A percentile compares a stretch with the other conserved stretches of the same genome.
Evolutionary conservation across 2,888 invertebrate genomes (phyloP).

Genomic region (Tetropium fuscum): DNA sequence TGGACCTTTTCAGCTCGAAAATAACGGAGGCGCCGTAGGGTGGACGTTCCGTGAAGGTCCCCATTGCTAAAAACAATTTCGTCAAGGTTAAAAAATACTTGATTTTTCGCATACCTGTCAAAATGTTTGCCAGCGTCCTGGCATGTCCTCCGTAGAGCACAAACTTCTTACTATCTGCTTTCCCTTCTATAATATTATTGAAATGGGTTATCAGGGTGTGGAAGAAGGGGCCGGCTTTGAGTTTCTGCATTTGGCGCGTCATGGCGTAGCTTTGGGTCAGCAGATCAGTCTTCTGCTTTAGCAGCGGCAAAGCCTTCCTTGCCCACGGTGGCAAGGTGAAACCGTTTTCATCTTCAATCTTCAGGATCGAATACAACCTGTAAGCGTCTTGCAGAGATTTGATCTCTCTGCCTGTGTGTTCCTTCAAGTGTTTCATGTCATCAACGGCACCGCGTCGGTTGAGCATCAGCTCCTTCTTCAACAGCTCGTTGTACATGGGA

Average conservation of each 20-base stretch:
- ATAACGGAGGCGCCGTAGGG: no score
- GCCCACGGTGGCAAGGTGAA: not conserved
- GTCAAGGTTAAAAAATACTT: no score
- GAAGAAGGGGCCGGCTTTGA: not conserved
- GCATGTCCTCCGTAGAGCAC: not conserved
- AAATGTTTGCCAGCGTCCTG: not conserved
- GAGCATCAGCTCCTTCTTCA: not conserved
- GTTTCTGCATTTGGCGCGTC: not conserved
- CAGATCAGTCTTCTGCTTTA: not conserved
- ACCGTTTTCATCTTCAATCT: not conserved
- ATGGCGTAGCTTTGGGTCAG: not conserved
- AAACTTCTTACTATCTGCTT: not conserved
- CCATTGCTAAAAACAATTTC: not conserved
- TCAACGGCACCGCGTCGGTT: not conserved
- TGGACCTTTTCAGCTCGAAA: no score
- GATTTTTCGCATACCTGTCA: no score
- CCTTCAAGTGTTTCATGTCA: not conserved
- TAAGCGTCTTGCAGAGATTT: not conserved
- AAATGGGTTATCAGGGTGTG: not conserved
- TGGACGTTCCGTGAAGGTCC: not conserved
- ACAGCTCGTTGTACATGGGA: not conserved
- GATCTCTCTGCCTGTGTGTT: not conserved
- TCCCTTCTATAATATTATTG: not conserved
- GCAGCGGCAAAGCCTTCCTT: not conserved
- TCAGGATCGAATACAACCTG: not conserved